phyloP scores from a whole-genome alignment of 2,113 vertebrate species.

The Peucedramus taeniatus region DNA sequence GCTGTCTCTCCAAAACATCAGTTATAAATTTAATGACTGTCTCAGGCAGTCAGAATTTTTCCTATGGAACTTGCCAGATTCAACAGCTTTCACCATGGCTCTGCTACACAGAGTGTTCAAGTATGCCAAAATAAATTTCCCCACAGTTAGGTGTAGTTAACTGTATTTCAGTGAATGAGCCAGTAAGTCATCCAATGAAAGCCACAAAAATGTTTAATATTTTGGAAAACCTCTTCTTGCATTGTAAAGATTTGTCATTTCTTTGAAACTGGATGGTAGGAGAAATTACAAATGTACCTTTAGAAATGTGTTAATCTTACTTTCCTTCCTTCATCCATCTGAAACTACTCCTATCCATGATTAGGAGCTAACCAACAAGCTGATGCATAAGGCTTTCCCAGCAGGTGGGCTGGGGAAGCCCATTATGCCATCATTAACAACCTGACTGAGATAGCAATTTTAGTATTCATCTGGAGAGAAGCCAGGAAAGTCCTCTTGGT shows the following conservation, averaged over 20 bases:
- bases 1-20: constrained; percentile 54
- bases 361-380: not conserved
- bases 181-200: constrained; percentile 19
- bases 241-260: not conserved
- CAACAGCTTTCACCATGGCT: constrained; percentile 54
- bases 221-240: not conserved
- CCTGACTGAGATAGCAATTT: not conserved
- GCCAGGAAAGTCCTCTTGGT: not conserved
- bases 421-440: not conserved
- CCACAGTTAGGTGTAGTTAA: constrained; percentile 40
- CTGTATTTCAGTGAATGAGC: not conserved
- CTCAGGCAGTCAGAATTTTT: constrained; percentile 73
- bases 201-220: constrained; percentile 33
- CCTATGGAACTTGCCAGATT: constrained; percentile 63
- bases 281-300: not conserved
- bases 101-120: not conserved
- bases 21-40: constrained; percentile 72
- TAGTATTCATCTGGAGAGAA: not conserved
- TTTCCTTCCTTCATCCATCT: not conserved
- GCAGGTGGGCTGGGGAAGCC: not conserved
- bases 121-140: constrained; percentile 53
- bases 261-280: not conserved
- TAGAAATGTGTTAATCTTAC: not conserved
- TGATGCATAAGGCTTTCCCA: not conserved
- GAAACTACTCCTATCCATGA: not conserved